Base-by-base conservation (phyloP, 2,888 invertebrate genomes). In the Polyommatus iphigenia region DNA sequence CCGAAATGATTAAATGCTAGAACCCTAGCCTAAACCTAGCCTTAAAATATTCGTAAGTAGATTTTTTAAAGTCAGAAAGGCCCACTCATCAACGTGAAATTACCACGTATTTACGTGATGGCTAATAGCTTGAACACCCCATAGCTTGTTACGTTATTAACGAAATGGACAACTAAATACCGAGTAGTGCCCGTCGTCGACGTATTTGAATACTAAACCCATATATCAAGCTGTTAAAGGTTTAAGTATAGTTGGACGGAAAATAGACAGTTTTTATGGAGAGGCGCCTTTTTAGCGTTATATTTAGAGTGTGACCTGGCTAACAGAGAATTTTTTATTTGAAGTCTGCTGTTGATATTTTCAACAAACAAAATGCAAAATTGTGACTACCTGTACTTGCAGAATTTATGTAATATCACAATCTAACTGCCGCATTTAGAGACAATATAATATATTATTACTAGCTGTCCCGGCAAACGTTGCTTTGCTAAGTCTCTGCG, bases 111-210 rank as follows among this genome's bases (percentile, higher is more conserved):
- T 62, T 29, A 73, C 41, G 15, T 41, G 73, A 41, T 15, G 2
- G 13, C 75, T 75, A 75, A 75, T 75, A 54, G 72, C 72, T 20
- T 41, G 8, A 24, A 75, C 29, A 29, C 75, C n/a, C 72, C 15
- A 75, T 54, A 50, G 29, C 75, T 75, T 24, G 75, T 75, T 75
- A 75, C 73, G 75, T 46, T 29, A 75, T 75, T 75, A 75, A 29
- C 50, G 24, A 75, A 75, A 75, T 75, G 50, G 75, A 29, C 7
- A n/a, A 8, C 24, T 75, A 75, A 75, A 75, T 54, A 29, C 50
- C 54, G 75, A 41, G 29, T 24, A 24, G 73, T 8, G 20, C 13
- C 46, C 73, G 24, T 73, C 72, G 20, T 36, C 15, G 15, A 41
- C 46, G 29, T 54, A 54, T 75, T 75, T 32, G 29, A 75, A 75